Evolutionary conservation across 2,888 invertebrate species (phyloP).

Genomic region (Trilocha varians): DNA sequence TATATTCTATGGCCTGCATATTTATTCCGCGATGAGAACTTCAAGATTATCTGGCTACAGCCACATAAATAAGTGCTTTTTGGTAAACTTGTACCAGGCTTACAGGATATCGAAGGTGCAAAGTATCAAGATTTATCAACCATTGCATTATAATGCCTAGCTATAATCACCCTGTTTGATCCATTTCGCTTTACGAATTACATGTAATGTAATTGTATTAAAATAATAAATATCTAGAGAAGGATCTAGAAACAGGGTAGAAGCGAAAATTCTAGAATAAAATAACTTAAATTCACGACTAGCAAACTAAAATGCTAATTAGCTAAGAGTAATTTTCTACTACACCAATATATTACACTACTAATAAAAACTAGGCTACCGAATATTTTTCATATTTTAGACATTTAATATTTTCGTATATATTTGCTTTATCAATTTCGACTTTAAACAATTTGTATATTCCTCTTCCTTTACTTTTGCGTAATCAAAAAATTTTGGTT

Average conservation of each 20-base stretch:
- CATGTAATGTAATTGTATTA: constrained; percentile 18
- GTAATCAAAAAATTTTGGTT: too few species aligned
- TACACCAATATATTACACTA: too few species aligned
- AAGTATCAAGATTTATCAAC: constrained; percentile 21
- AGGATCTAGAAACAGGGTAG: constrained; percentile 6
- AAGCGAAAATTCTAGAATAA: background rate
- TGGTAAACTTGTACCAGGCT: too few species aligned
- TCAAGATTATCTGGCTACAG: too few species aligned
- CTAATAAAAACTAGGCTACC: constrained; percentile 9
- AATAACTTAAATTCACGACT: too few species aligned
- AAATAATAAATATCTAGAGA: background rate
- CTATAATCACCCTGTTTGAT: constrained; percentile 66
- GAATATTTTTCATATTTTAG: constrained; percentile 63
- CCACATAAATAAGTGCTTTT: too few species aligned
- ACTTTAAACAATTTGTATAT: constrained; percentile 22
- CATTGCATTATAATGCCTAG: constrained; percentile 55
- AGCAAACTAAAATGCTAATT: too few species aligned
- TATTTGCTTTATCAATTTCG: constrained; percentile 11
- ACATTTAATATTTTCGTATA: constrained; percentile 45
- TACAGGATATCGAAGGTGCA: too few species aligned
- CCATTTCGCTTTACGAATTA: constrained; percentile 52
- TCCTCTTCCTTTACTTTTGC: too few species aligned
- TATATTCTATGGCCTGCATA: too few species aligned
- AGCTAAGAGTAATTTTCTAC: background rate
- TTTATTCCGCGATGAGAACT: too few species aligned